Base-by-base conservation (phyloP, 2,888 invertebrate genomes). In the Therioaphis trifolii region DNA sequence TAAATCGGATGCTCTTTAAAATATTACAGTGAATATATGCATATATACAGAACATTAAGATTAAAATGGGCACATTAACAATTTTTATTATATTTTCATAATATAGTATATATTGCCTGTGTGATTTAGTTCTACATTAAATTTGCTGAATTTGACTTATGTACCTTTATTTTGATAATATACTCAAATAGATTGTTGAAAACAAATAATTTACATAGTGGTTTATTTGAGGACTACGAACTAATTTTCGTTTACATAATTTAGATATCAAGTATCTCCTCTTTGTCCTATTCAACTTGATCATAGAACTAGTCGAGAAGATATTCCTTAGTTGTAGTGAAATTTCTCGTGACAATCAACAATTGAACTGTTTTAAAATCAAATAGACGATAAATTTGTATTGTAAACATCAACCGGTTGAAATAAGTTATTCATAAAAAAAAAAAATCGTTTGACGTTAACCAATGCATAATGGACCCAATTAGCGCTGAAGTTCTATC, bases 161-260 rank as follows among this genome's bases (percentile, higher is more conserved):
- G n/a, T n/a, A n/a, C n/a, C n/a, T n/a, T n/a, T n/a, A n/a, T n/a
- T n/a, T n/a, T n/a, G n/a, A n/a, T n/a, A n/a, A n/a, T n/a, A n/a
- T n/a, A n/a, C n/a, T n/a, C n/a, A n/a, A n/a, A n/a, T n/a, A n/a
- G n/a, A n/a, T n/a, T n/a, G n/a, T n/a, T n/a, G n/a, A n/a, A n/a
- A n/a, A n/a, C n/a, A n/a, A n/a, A n/a, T n/a, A n/a, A n/a, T n/a
- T n/a, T n/a, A n/a, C n/a, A n/a, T n/a, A n/a, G 43, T 11, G 43
- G 71, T 71, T 71, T 46, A 18, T 71, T 46, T 49, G 46, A 72
- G n/a, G 72, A 35, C 29, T 35, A 29, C 35, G 52, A 46, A 55
- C 52, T 35, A 35, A 52, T 52, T 72, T 72, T 52, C 15, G 9
- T 72, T 55, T 55, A 72, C 52, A 55, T 55, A 35, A 72, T 55